A percentile compares a stretch with the other conserved stretches of the same genome.
phyloP scores from a whole-genome alignment of 2,888 invertebrate species.

The Leptarthrus brevirostris region DNA sequence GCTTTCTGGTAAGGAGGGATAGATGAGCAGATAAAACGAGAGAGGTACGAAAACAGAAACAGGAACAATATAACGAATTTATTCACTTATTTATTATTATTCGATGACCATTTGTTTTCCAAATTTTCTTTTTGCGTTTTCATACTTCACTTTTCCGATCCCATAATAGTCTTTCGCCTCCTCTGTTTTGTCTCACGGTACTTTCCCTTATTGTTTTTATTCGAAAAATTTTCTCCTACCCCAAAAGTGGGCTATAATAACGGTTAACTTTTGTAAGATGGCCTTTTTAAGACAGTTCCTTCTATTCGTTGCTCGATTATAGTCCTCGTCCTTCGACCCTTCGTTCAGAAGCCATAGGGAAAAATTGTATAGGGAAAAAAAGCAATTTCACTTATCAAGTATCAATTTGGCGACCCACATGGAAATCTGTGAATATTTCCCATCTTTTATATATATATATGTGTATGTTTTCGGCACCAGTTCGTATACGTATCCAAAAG shows the following conservation, averaged over 20 bases:
- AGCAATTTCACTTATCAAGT: conserved; percentile 18
- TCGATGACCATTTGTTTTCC: not conserved
- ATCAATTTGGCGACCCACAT: conserved; percentile 5
- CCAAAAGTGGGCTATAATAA: not conserved
- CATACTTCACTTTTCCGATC: not conserved
- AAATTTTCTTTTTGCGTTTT: not conserved
- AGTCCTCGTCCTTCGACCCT: not conserved
- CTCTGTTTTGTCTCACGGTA: not conserved
- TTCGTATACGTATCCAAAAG: too few relatives aligned
- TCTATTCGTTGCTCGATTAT: not conserved
- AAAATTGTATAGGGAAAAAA: not conserved
- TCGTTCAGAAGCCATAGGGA: too few relatives aligned
- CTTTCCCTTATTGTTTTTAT: conserved; percentile 9
- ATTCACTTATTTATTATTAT: conserved; percentile 15
- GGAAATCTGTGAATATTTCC: not conserved
- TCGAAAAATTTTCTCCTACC: not conserved
- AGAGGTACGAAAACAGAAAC: too few relatives aligned
- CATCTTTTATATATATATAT: too few relatives aligned
- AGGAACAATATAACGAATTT: not conserved
- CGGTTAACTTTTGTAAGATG: conserved; percentile 3
- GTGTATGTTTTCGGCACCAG: too few relatives aligned
- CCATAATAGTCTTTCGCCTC: too few relatives aligned
- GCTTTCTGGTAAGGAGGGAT: too few relatives aligned
- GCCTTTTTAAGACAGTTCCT: not conserved
- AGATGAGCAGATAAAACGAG: too few relatives aligned